These are phyloP conservation scores for Hyles euphorbiae DNA, from an alignment of 1,140 invertebrate species.

Conservation along the genomic window DNA sequence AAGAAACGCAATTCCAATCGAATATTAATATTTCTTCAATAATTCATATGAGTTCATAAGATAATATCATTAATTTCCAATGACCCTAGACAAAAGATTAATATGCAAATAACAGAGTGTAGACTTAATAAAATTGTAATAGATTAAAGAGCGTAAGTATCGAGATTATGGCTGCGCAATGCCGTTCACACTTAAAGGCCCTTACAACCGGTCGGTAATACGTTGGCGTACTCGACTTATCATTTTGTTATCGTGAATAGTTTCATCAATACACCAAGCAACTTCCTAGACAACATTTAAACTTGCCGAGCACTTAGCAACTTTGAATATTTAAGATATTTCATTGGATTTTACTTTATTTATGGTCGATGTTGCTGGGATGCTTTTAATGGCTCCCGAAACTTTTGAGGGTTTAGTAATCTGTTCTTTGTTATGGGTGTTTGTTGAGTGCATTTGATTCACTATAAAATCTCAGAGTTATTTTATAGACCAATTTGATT, in stretches of 20 bases:
- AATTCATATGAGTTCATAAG: background rate
- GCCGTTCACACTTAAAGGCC: too few relatives aligned
- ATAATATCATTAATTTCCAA: slow-evolving; percentile 1
- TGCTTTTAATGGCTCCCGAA: too few relatives aligned
- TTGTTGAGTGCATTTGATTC: too few relatives aligned
- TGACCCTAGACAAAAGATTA: background rate
- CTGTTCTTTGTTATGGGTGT: too few relatives aligned
- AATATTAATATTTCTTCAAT: background rate
- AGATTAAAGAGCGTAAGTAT: too few relatives aligned
- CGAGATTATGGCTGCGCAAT: too few relatives aligned
- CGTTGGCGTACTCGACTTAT: slow-evolving; percentile 10
- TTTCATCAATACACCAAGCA: slow-evolving; percentile 17
- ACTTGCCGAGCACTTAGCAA: slow-evolving; percentile 8
- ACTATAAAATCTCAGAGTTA: too few relatives aligned
- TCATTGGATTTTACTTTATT: slow-evolving; percentile 7
- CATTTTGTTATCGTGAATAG: slow-evolving; percentile 14
- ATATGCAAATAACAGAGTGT: too few relatives aligned
- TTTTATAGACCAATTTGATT: too few relatives aligned
- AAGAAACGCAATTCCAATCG: too few relatives aligned
- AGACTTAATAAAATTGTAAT: too few relatives aligned
- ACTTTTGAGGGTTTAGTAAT: too few relatives aligned
- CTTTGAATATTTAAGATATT: slow-evolving; percentile 14
- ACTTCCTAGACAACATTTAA: slow-evolving; percentile 23
- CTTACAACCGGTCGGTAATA: background rate
- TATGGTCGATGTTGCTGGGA: slow-evolving; percentile 4